Conservation (phyloP, 2,797 vertebrate species). For the Salarias fasciatus region DNA sequence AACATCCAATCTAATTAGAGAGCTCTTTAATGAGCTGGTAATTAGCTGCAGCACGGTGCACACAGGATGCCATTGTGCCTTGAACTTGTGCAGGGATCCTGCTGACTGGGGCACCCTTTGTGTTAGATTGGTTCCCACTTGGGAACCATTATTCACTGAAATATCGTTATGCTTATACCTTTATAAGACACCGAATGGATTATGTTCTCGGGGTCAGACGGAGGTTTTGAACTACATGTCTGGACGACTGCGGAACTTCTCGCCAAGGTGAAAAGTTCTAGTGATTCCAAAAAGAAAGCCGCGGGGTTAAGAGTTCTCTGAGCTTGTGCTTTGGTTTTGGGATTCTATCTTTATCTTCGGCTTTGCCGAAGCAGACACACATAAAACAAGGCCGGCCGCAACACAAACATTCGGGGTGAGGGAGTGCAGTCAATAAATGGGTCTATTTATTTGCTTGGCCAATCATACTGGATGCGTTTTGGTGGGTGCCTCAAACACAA, state of each 20-base stretch:
- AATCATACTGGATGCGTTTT: constrained; percentile 61
- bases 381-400: constrained; percentile 51
- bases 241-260: constrained; percentile 9
- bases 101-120: constrained; percentile 73
- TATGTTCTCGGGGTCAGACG: constrained; percentile 53
- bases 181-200: constrained; percentile 57
- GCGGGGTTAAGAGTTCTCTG: background rate
- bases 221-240: constrained; percentile 32
- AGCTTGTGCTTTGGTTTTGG: constrained; percentile 7
- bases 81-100: constrained; percentile 71
- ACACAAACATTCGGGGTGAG: constrained; percentile 9
- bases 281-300: background rate
- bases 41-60: constrained; percentile 73
- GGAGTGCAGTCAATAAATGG: constrained; percentile 46
- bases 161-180: constrained; percentile 71
- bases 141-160: constrained; percentile 75
- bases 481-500: constrained; percentile 40
- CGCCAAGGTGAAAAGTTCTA: constrained; percentile 11
- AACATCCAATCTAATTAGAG: constrained; percentile 83
- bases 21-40: constrained; percentile 74
- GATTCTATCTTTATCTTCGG: constrained; percentile 2
- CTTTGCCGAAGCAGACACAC: constrained; percentile 2
- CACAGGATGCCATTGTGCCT: constrained; percentile 73
- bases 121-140: constrained; percentile 78
- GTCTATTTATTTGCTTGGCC: constrained; percentile 50